phyloP scores from a whole-genome alignment of 2,888 invertebrate genomes.

The Lasioglossum malachurum region DNA sequence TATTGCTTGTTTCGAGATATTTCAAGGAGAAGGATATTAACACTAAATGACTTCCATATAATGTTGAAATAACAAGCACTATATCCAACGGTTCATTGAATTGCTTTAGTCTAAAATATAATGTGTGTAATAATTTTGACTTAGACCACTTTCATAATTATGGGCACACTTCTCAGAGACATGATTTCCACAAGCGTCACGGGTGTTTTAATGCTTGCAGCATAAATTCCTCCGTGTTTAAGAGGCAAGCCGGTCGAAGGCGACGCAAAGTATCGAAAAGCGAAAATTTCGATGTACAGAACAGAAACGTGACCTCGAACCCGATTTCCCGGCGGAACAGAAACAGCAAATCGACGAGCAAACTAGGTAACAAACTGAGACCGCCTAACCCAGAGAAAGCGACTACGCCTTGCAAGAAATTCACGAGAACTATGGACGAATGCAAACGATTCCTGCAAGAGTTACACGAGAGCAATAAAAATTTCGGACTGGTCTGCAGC shows the following conservation, averaged over 20 bases:
- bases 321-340: constrained; percentile 16
- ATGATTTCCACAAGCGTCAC: background rate
- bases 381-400: background rate
- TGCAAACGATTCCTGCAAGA: constrained; percentile 65
- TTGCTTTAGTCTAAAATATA: too few species aligned
- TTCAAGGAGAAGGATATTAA: too few species aligned
- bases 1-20: too few species aligned
- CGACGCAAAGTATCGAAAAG: constrained; percentile 45
- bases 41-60: too few species aligned
- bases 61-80: too few species aligned
- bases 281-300: constrained; percentile 52
- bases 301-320: constrained; percentile 24
- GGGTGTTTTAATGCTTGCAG: constrained; percentile 14
- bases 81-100: too few species aligned
- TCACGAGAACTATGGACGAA: constrained; percentile 56
- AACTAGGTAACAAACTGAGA: background rate
- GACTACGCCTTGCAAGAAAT: constrained; percentile 44
- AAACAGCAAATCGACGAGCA: constrained; percentile 10
- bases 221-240: constrained; percentile 27
- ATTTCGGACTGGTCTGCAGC: constrained; percentile 45
- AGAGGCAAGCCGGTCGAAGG: constrained; percentile 25
- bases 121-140: too few species aligned
- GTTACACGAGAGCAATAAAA: constrained; percentile 59
- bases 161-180: background rate
- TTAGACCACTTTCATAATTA: too few species aligned